Base-by-base conservation (phyloP, 2,797 vertebrate species). In the Gambelia wislizenii region DNA sequence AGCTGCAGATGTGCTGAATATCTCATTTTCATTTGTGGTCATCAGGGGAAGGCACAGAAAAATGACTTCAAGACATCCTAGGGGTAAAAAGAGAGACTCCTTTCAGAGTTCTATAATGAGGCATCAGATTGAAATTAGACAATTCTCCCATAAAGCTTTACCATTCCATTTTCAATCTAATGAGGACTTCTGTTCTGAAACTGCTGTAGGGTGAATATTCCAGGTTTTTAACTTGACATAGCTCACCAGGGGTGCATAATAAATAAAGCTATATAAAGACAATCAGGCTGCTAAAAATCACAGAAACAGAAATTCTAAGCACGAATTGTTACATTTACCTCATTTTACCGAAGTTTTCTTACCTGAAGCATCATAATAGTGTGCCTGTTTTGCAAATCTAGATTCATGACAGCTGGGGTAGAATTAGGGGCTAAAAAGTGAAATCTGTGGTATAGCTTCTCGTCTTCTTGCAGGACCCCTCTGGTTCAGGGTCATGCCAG, bases 351-450 rank as follows among this genome's bases (percentile, higher is more conserved):
- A 59, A 4, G 5, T 90, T 89, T 86, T 25, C 61, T 79, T 77
- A 83, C 39, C 22, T 77, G 74, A 87, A 87, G 79, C 0, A 88
- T 25, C 33, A 52, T 4, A 0, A 0, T 27, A 72, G 20, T 33
- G 27, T 18, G 77, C 8, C 22, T 85, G n/a, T 84, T 6, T 69
- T 90, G 52, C 61, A 84, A 25, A 74, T 84, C 84, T 84, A 6
- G 64, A 91, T 14, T 1, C 82, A 93, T 22, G 49, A n/a, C 83
- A 85, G 2, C 18, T 85, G 0, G 30, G 89, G 90, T 90, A 30
- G 80, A 0, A 0, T 30, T 56, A 47, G 20, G 42, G 36, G 56
- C 33, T 20, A 30, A 69, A 75, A 72, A 14, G 4, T 59, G 39
- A 85, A 81, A 92, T 76, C 2, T 49, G 6, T 20, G n/a, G 10